phyloP scores from a whole-genome alignment of 1,140 invertebrate species.

The Diorhabda carinulata region DNA sequence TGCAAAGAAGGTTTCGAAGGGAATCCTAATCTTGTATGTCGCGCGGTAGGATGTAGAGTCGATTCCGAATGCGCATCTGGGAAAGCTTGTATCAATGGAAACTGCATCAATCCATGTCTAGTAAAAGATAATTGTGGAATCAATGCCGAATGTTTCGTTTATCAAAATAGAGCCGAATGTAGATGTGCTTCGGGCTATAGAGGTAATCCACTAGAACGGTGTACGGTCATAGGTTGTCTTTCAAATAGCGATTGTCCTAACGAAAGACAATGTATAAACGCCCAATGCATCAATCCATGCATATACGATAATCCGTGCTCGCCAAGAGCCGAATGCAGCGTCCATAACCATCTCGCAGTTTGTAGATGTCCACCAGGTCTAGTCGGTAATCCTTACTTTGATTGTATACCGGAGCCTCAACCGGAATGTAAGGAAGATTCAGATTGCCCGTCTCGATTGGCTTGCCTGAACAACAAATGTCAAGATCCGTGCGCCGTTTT shows the following conservation, averaged over 20 bases:
- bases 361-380: slow-evolving; percentile 74
- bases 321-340: slow-evolving; percentile 69
- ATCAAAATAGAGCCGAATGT: slow-evolving; percentile 72
- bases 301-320: slow-evolving; percentile 74
- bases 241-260: slow-evolving; percentile 83
- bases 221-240: slow-evolving; percentile 78
- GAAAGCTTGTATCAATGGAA: slow-evolving; percentile 77
- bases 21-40: slow-evolving; percentile 76
- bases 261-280: slow-evolving; percentile 79
- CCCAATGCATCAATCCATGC: slow-evolving; percentile 83
- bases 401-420: slow-evolving; percentile 65
- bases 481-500: slow-evolving; percentile 76
- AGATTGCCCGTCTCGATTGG: slow-evolving; percentile 74
- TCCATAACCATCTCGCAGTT: slow-evolving; percentile 75
- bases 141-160: slow-evolving; percentile 78
- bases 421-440: slow-evolving; percentile 75
- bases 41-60: slow-evolving; percentile 70
- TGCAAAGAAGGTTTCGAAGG: slow-evolving; percentile 79
- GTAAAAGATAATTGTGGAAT: slow-evolving; percentile 73
- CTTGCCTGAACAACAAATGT: slow-evolving; percentile 78
- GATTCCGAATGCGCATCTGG: slow-evolving; percentile 76
- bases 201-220: slow-evolving; percentile 73
- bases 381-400: slow-evolving; percentile 75
- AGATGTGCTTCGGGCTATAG: slow-evolving; percentile 74
- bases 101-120: slow-evolving; percentile 81